phyloP scores from a whole-genome alignment of 2,888 invertebrate genomes.

The Nephrocerus scutellatus region DNA sequence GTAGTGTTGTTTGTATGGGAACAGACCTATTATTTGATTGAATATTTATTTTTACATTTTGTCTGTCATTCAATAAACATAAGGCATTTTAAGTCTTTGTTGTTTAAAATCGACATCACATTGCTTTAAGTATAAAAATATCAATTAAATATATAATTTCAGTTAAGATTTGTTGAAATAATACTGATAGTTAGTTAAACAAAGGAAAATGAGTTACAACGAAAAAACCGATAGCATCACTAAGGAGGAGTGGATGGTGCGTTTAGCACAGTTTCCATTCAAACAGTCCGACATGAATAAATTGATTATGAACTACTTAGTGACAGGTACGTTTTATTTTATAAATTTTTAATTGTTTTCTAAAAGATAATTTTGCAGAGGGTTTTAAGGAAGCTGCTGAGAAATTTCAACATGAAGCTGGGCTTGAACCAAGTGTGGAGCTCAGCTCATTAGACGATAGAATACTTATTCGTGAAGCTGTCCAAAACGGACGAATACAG shows the following conservation, averaged over 20 bases:
- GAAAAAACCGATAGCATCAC: constrained; percentile 43
- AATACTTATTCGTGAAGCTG: constrained; percentile 86
- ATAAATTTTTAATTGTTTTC: not conserved
- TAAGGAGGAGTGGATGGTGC: constrained; percentile 46
- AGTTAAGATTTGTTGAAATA: too few relatives aligned
- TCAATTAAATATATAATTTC: too few relatives aligned
- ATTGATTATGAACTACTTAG: constrained; percentile 96
- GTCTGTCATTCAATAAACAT: too few relatives aligned
- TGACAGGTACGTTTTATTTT: constrained; percentile 76
- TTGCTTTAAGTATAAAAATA: too few relatives aligned
- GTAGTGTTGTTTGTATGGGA: too few relatives aligned
- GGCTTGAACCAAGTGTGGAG: constrained; percentile 70
- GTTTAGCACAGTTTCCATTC: constrained; percentile 57
- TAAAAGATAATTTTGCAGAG: constrained; percentile 55
- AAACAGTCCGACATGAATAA: constrained; percentile 92
- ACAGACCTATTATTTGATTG: too few relatives aligned
- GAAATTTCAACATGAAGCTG: constrained; percentile 92
- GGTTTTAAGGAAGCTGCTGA: constrained; percentile 96
- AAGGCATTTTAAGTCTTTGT: too few relatives aligned
- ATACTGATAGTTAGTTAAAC: too few relatives aligned
- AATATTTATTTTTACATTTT: too few relatives aligned
- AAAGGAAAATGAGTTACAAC: constrained; percentile 45
- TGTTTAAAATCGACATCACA: too few relatives aligned
- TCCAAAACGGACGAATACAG: constrained; percentile 85
- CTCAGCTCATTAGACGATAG: constrained; percentile 83